Base-by-base conservation (phyloP, 30 jellyfish, hydroid and myxozoan species). In the Sanderia malayensis region DNA sequence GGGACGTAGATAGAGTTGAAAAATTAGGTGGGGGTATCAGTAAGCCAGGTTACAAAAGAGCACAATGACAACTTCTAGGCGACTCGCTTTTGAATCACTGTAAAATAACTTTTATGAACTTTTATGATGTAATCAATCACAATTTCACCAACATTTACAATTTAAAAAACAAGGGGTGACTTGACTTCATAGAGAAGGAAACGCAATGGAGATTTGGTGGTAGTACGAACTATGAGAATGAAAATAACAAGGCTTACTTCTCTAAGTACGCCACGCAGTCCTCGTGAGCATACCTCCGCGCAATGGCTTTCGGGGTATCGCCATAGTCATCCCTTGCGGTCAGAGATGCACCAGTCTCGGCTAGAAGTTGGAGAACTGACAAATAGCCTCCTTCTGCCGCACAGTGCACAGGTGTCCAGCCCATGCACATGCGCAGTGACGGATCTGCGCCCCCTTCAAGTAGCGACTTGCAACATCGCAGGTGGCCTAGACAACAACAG, bases 401-500 rank as follows among this genome's bases (percentile, higher is more conserved):
- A 65, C 97, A 88, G 73, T 88, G 97, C 8, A 90, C 97, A 0
- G 97, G 95, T 0, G 97, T 80, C 95, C 95, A 81, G 2, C 95
- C 95, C 82, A 81, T 76, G 21, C 81, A 55, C 95, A 80, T 88
- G 45, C 92, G 88, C 28, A 80, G 64, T 34, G 87, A 29, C 19
- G 95, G 82, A 55, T 88, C 83, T 13, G 95, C 97, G 23, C 95
- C 97, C 37, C 87, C 79, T 59, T 88, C 93, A 11, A 88, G 75
- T 7, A 88, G 78, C 55, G 58, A 47, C 64, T 70, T 68, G 84
- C 97, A 88, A 73, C 97, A 88, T 8, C 89, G 74, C 0, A 67
- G 28, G 46, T 76, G 95, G 32, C 97, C 97, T 88, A 37, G 1
- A 60, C 30, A 44, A 59, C 52, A n/a, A n/a, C n/a, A n/a, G n/a